Base-by-base conservation (phyloP, 2,888 invertebrate species). In the Tetrapedia diversipes region DNA sequence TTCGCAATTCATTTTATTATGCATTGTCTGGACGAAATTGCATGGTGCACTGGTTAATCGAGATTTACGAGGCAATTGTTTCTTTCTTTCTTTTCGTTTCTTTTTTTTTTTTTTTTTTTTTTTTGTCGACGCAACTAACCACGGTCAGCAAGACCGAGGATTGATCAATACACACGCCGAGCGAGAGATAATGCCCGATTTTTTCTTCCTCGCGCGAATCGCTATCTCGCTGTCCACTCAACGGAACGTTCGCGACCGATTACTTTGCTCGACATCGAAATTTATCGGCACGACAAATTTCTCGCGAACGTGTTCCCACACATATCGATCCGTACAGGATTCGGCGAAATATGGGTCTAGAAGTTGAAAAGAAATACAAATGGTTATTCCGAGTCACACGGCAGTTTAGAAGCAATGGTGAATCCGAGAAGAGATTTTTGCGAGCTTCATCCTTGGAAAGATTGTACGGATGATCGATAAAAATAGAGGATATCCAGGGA, bases 21-120 rank as follows among this genome's bases (percentile, higher is more conserved):
- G 66, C 72, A 68, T 72, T 51, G 61, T 27, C 43, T 53, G 53
- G 41, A 56, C 77, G 65, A 80, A 79, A 81, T 81, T 75, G 74
- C 75, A 80, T 80, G 65, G 70, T 71, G 19, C 32, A 24, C 51
- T 63, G 41, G 39, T 71, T 67, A 67, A 71, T 71, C 69, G 56
- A 57, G 69, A 70, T 66, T 78, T 66, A 74, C 59, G 64, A 68
- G 60, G 16, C 72, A 72, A 72, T 75, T 70, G 69, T 70, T 71
- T 47, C 69, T 49, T 53, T 24, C 16, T n/a, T n/a, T n/a, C n/a
- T n/a, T n/a, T n/a, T n/a, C n/a, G n/a, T n/a, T n/a, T n/a, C n/a
- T n/a, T n/a, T n/a, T n/a, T n/a, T n/a, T n/a, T n/a, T n/a, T n/a
- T n/a, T n/a, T n/a, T n/a, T n/a, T n/a, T n/a, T n/a, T n/a, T n/a